phyloP scores from a whole-genome alignment of 2,113 vertebrate genomes.

The Osmerus eperlanus region DNA sequence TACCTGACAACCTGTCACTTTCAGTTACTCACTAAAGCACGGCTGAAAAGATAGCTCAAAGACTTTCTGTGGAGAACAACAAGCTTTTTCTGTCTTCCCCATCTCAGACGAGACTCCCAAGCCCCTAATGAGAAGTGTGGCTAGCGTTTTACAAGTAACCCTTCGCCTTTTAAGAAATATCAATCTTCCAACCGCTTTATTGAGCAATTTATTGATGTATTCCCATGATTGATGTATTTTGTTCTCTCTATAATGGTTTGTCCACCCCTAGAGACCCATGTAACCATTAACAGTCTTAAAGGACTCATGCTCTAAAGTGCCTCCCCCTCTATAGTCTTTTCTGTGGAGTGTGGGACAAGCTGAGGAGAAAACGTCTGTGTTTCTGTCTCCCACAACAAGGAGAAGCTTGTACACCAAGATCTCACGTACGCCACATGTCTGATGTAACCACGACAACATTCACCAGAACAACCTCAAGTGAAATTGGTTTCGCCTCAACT shows the following conservation, averaged over 20 bases:
- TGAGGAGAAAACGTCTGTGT: too few species aligned
- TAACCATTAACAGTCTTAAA: not conserved
- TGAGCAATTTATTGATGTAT: not conserved
- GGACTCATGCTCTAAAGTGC: not conserved
- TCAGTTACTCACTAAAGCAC: constrained; percentile 21
- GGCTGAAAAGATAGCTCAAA: constrained; percentile 16
- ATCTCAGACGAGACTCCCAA: not conserved
- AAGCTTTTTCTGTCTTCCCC: not conserved
- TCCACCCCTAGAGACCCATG: not conserved
- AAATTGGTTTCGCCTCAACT: too few species aligned
- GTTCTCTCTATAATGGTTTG: not conserved
- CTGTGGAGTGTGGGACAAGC: too few species aligned
- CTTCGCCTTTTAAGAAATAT: too few species aligned
- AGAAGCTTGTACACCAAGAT: too few species aligned
- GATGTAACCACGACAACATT: too few species aligned
- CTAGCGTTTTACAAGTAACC: too few species aligned
- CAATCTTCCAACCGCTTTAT: not conserved
- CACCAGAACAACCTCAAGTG: too few species aligned
- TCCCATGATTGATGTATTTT: constrained; percentile 1
- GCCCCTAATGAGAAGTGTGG: too few species aligned
- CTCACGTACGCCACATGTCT: too few species aligned
- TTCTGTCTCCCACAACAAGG: too few species aligned
- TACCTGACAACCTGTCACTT: constrained; percentile 29
- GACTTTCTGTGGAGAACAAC: not conserved
- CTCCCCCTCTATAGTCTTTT: too few species aligned